A percentile compares a stretch with the other conserved stretches of the same genome.
phyloP scores from a whole-genome alignment of 2,113 vertebrate genomes.

The Leuciscus idus region DNA sequence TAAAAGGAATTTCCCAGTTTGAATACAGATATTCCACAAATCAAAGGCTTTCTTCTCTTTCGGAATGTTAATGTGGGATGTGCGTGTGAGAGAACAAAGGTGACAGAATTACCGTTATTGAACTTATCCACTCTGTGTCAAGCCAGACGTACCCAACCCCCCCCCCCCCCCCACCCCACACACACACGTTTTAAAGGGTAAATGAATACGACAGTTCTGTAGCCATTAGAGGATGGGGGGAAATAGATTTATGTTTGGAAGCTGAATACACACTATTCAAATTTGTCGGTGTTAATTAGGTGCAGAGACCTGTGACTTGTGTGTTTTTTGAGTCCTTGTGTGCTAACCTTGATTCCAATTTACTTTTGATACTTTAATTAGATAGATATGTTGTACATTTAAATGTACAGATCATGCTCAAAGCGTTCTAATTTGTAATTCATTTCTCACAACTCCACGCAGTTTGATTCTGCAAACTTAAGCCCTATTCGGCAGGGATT shows the following conservation, averaged over 20 bases:
- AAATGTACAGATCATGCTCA: constrained; percentile 21
- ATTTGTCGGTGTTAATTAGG: constrained; percentile 32
- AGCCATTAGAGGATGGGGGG: background rate
- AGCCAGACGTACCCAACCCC: constrained; percentile 42
- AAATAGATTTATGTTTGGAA: constrained; percentile 43
- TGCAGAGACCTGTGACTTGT: constrained; percentile 8
- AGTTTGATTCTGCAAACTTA: background rate
- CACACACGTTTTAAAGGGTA: constrained; percentile 48
- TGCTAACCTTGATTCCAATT: constrained; percentile 46
- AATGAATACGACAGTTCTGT: constrained; percentile 54
- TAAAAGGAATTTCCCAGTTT: constrained; percentile 46
- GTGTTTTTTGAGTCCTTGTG: constrained; percentile 33
- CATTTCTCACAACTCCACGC: background rate
- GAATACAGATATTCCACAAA: constrained; percentile 61
- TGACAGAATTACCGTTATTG: constrained; percentile 64
- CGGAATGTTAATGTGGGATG: constrained; percentile 68
- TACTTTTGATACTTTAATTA: constrained; percentile 58
- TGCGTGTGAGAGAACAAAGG: constrained; percentile 67
- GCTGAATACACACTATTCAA: constrained; percentile 43
- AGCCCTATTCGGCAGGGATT: too few species aligned
- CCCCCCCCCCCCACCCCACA: too few species aligned
- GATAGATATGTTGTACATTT: constrained; percentile 59
- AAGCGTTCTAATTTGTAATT: constrained; percentile 12
- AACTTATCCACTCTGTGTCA: constrained; percentile 69
- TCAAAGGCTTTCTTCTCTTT: constrained; percentile 60